Base-by-base conservation (phyloP, 2,113 vertebrate genomes). In the Corythaeola cristata region DNA sequence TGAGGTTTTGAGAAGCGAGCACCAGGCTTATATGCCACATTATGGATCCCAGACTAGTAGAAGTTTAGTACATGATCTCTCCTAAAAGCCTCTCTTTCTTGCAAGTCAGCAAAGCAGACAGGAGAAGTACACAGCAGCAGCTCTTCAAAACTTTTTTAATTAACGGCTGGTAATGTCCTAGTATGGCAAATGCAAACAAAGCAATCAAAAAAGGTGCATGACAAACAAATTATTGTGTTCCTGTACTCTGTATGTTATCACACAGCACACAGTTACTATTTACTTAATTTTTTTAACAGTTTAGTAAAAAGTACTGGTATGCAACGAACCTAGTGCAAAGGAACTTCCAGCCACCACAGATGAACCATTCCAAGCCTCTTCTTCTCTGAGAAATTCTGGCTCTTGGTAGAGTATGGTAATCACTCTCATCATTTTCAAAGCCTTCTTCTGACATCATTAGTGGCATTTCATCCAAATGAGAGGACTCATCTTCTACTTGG, bases 361-460 rank as follows among this genome's bases (percentile, higher is more conserved):
- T 95, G 97, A 99, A 98, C 99, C 99, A 99, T 68, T 98, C 98
- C 35, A 99, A 97, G 28, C 99, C 99, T 92, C 98, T 96, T 56
- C 94, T 98, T 80, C 98, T 98, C 52, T 98, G 98, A 8, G 90
- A 96, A 96, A 98, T 88, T 94, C 99, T 97, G 77, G 99, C 99
- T 93, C 99, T 98, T 35, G 99, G 99, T 73, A 99, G 97, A 8
- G 99, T 99, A 94, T 99, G 99, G 93, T 99, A 99, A 97, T 99
- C 99, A 44, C 98, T 99, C 94, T 99, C 99, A 14, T 99, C 99
- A 27, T 99, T 99, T 98, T 99, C 99, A 89, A 99, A 99, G 73
- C 98, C 99, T 97, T 99, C 99, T 98, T 99, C 99, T 60, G 99
- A 99, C 99, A 99, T 99, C 99, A 99, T 99, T 55, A 99, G 96